phyloP scores from a whole-genome alignment of 92 coral and sea anemone species.

The Siderastrea radians region DNA sequence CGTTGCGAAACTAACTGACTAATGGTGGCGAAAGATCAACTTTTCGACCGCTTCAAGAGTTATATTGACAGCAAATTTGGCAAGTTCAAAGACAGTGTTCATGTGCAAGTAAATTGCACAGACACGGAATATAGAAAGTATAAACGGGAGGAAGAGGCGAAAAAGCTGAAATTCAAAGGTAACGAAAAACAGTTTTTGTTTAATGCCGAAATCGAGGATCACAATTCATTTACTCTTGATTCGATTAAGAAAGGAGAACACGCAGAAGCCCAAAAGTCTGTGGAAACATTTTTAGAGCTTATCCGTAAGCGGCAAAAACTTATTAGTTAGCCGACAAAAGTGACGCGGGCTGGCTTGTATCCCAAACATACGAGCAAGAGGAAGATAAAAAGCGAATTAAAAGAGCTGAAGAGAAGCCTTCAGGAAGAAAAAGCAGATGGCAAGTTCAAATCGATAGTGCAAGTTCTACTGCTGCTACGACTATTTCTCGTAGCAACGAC shows the following conservation, averaged over 20 bases:
- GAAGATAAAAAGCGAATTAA: not conserved
- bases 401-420: not conserved
- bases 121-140: not conserved
- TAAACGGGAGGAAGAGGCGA: not conserved
- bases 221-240: not conserved
- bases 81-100: not conserved
- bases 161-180: not conserved
- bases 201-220: constrained; percentile 14
- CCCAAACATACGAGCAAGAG: not conserved
- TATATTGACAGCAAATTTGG: constrained; percentile 3
- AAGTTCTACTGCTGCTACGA: not conserved
- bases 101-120: not conserved
- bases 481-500: not conserved
- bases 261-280: not conserved
- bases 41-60: not conserved
- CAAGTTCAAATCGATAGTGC: not conserved
- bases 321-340: not conserved
- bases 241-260: not conserved
- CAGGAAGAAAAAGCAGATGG: not conserved
- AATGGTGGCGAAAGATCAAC: not conserved
- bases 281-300: not conserved
- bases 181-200: constrained; percentile 4
- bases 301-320: not conserved
- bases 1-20: too few species aligned
- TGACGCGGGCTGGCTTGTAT: not conserved